A percentile compares a stretch with the other conserved stretches of the same genome.
These are phyloP conservation scores for Aphelinus certus DNA, from an alignment of 1,140 invertebrate species.

Conservation along the genomic window DNA sequence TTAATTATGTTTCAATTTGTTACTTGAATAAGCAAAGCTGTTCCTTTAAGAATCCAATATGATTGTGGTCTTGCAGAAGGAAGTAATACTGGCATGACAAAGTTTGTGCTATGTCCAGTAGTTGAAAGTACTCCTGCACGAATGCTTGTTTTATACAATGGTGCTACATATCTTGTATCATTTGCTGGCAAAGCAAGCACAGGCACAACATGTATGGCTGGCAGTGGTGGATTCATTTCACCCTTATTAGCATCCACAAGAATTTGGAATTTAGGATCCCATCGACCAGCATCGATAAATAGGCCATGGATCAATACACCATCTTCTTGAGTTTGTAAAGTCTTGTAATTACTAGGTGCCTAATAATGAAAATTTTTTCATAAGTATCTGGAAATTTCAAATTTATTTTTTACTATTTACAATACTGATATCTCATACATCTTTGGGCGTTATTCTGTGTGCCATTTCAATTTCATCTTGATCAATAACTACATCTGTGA, in stretches of 20 bases:
- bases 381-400: too few relatives aligned
- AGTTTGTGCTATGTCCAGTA: conserved; percentile 90
- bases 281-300: conserved; percentile 86
- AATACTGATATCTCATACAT: conserved; percentile 50
- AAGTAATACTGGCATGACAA: conserved; percentile 82
- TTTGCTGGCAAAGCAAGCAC: conserved; percentile 69
- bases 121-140: conserved; percentile 85
- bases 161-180: conserved; percentile 77
- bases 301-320: conserved; percentile 86
- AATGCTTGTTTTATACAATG: conserved; percentile 87
- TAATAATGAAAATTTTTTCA: conserved; percentile 32
- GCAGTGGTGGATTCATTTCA: conserved; percentile 80
- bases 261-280: conserved; percentile 73
- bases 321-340: conserved; percentile 72
- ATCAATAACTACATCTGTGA: conserved; percentile 68
- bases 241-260: conserved; percentile 80
- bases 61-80: conserved; percentile 70
- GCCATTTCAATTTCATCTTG: conserved; percentile 74
- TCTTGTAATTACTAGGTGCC: conserved; percentile 64
- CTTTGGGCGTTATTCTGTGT: conserved; percentile 59
- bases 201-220: conserved; percentile 80
- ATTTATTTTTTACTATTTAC: conserved; percentile 25
- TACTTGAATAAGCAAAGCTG: conserved; percentile 83
- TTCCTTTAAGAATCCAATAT: conserved; percentile 88
- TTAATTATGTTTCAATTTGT: conserved; percentile 66